Percentiles rank a stretch among this genome's conserved stretches.
Evolutionary conservation across 2,888 invertebrate species (phyloP).

Genomic region (Chymomyza fuscimana): DNA sequence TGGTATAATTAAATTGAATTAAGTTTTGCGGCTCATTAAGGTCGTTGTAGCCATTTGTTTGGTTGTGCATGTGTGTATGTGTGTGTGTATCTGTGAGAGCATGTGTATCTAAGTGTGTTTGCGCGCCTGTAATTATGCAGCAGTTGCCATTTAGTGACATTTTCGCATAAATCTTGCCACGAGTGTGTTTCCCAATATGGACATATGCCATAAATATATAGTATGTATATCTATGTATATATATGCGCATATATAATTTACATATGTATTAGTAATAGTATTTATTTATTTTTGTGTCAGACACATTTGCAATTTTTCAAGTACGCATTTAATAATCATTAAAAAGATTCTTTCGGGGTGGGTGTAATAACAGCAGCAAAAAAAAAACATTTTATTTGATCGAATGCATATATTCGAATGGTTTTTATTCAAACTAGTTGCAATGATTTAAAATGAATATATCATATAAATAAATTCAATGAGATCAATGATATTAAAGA

Average conservation of each 20-base stretch:
- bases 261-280: constrained; percentile 17
- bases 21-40: constrained; percentile 63
- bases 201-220: constrained; percentile 5
- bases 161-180: constrained; percentile 3
- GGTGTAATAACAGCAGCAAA: not conserved
- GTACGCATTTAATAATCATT: constrained; percentile 26
- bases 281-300: not conserved
- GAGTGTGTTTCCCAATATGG: not conserved
- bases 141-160: constrained; percentile 18
- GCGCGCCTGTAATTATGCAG: constrained; percentile 67
- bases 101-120: not conserved
- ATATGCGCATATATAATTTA: not conserved
- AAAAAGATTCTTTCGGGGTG: not conserved
- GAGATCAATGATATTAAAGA: too few relatives aligned
- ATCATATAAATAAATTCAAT: too few relatives aligned
- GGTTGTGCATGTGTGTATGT: not conserved
- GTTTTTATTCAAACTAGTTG: not conserved
- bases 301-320: constrained; percentile 59
- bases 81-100: not conserved
- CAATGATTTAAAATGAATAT: not conserved
- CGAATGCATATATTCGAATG: too few relatives aligned
- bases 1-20: constrained; percentile 60
- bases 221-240: not conserved
- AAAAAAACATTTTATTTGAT: too few relatives aligned
- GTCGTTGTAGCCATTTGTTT: constrained; percentile 27